A percentile compares a stretch with the other conserved stretches of the same genome.
phyloP scores from a whole-genome alignment of 2,888 invertebrate species.

The Agapostemon virescens region DNA sequence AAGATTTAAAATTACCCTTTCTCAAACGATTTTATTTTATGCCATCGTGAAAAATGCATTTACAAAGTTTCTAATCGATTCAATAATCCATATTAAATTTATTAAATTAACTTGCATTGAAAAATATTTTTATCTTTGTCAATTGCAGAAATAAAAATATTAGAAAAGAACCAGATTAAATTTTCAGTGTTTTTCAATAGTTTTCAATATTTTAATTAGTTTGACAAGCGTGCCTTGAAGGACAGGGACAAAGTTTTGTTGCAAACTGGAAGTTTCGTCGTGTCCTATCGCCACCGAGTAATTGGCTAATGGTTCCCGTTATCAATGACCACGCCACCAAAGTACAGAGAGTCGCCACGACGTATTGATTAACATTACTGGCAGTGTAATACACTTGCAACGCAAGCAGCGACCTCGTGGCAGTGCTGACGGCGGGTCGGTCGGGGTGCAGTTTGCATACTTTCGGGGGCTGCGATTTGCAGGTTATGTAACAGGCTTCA shows the following conservation, averaged over 20 bases:
- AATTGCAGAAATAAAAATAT: not conserved
- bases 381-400: not conserved
- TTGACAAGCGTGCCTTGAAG: not conserved
- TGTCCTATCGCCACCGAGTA: not conserved
- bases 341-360: not conserved
- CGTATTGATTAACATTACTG: not conserved
- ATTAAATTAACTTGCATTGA: not conserved
- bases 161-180: not conserved
- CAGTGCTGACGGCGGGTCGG: not conserved
- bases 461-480: slow-evolving; percentile 9
- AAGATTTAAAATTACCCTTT: not conserved
- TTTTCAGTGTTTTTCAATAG: too few relatives aligned
- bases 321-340: not conserved
- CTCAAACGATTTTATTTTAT: not conserved
- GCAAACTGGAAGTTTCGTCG: too few relatives aligned
- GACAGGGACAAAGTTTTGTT: too few relatives aligned
- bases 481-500: slow-evolving; percentile 1
- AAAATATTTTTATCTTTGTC: not conserved
- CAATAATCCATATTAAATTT: too few relatives aligned
- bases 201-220: not conserved
- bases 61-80: not conserved
- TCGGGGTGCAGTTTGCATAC: not conserved
- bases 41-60: not conserved
- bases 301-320: not conserved
- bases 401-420: slow-evolving; percentile 4